Conservation (phyloP, 1,140 invertebrate genomes). For the Ridgeia piscesae region DNA sequence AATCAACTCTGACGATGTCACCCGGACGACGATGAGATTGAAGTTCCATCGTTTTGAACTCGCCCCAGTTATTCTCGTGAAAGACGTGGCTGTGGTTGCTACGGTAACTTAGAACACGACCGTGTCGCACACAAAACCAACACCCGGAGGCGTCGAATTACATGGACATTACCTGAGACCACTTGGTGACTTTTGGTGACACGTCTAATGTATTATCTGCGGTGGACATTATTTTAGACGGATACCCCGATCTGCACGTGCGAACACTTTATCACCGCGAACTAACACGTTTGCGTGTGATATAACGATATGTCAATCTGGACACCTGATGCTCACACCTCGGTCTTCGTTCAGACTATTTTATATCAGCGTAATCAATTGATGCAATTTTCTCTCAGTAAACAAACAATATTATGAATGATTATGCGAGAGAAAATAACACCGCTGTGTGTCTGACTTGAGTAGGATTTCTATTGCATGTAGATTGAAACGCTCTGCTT, state of each 20-base stretch:
- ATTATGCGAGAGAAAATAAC: no score
- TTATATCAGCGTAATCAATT: not conserved
- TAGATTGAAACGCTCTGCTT: no score
- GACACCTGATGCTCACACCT: not conserved
- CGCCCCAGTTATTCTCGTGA: not conserved
- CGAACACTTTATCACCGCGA: no score
- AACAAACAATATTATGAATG: no score
- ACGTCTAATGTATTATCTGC: no score
- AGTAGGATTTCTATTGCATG: no score
- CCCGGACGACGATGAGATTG: not conserved
- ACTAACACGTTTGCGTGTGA: not conserved
- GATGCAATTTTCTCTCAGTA: not conserved
- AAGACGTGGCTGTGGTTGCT: not conserved
- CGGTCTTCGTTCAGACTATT: not conserved
- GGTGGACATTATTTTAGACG: no score
- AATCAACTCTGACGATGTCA: not conserved
- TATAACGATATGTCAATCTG: not conserved
- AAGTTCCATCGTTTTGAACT: not conserved
- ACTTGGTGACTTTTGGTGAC: no score
- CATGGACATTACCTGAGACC: no score
- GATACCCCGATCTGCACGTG: no score
- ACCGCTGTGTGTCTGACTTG: no score
- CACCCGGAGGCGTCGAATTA: not conserved
- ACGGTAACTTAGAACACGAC: not conserved
- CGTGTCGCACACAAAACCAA: not conserved